Base-by-base conservation (phyloP, 2,797 vertebrate species). In the Cheirogaleus major region DNA sequence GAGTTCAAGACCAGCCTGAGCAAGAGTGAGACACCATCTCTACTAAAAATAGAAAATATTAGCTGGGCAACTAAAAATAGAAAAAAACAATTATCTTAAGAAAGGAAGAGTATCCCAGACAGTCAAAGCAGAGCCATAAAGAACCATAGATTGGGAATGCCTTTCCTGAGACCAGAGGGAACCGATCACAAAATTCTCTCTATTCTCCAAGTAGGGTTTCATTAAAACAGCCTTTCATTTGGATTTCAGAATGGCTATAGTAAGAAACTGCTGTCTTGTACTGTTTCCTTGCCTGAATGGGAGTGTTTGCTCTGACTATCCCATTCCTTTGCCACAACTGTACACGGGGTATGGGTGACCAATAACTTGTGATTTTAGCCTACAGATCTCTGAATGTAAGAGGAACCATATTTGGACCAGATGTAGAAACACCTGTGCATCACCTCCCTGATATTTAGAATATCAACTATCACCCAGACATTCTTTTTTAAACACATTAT, bases 71-170 rank as follows among this genome's bases (percentile, higher is more conserved):
- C 45, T 43, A 83, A 92, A 92, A 92, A 59, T 73, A 89, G 30
- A 86, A 79, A 70, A 35, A 92, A 92, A 97, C 72, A 83, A 43
- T 45, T 76, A 91, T n/a, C 84, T 92, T 13, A 65, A n/a, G 59
- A 65, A 72, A 86, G 50, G 11, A 92, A 72, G 41, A 59, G 2
- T 55, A 25, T 35, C 11, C 10, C 45, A 70, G 10, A 72, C 15
- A 45, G 14, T 76, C 43, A 76, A 87, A 87, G 50, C 12, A n/a
- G 1, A 80, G 67, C 55, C 20, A 9, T 7, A 7, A 80, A 82
- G 23, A 85, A 80, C 18, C 72, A 82, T 13, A 27, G 20, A 78
- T 15, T 38, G 23, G 50, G 18, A 57, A 43, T 30, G n/a, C 14
- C 27, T n/a, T 75, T 70, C 38, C 8, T 1, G 18, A 50, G 14